Evolutionary conservation across 53 echinoderm and acorn worm species (phyloP), one percentile per base, ranked within the genome.

Genomic region (Pentamera pediparva): DNA sequence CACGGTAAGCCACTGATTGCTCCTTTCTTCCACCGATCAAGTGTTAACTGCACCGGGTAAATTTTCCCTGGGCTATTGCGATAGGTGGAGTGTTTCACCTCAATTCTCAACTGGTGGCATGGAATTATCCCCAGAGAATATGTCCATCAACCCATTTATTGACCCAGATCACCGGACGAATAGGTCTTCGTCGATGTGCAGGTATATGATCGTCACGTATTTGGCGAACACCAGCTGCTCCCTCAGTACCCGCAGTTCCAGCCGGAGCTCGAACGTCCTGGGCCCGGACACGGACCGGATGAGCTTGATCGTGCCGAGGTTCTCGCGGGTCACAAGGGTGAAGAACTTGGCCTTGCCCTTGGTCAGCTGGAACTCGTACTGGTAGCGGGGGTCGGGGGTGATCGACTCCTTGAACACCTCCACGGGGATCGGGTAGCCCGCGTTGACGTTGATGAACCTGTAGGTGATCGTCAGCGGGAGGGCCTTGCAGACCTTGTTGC

Each of bases 201-300:
- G 74, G 36, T 75, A 81, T 5, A 93, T 77, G 29, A 84, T 90
- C 49, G 87, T 85, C 36, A 93, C 31, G 60, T 90, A 90, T 52
- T 78, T 84, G 2, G 81, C 90, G 17, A 65, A 60, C 62, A 93
- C 37, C 11, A 61, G 40, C 4, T 67, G 84, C 4, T 62, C 72
- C 62, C 75, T 49, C 24, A 87, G 86, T 35, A 86, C 85, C 60
- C 78, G 80, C 75, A 93, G 62, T 64, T 90, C 90, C 38, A 93
- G 35, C 30, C 71, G 65, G 18, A 93, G 38, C 75, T 81, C 76
- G 37, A 78, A 87, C 15, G 87, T 78, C 31, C 75, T 73, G 5
- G 94, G 94, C 0, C 94, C 94, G 31, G 59, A 31, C 11, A 93
- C 37, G n/a, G 89, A 69, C 1, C 80, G 56, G 5, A 60, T 59